These are phyloP conservation scores for Phoxinus dragarum DNA, from an alignment of 2,797 vertebrate genomes.

Conservation along the genomic window DNA sequence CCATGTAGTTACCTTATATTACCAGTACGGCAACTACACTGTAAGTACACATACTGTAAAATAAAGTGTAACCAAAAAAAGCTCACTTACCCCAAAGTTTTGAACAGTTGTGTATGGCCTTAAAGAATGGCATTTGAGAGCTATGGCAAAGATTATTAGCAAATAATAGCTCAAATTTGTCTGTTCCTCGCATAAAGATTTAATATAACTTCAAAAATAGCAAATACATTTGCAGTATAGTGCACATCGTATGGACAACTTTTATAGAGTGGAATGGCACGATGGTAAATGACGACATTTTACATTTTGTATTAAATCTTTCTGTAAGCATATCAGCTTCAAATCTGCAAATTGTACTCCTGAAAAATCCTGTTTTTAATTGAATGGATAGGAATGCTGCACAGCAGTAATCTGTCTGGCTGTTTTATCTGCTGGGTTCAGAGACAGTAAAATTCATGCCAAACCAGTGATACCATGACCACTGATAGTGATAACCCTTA, in stretches of 20 bases:
- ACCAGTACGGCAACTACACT: too few species aligned
- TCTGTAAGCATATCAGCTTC: neutral
- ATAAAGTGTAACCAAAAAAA: too few species aligned
- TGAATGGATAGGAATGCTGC: neutral
- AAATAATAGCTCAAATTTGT: neutral
- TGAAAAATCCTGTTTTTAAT: neutral
- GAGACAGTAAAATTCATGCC: neutral
- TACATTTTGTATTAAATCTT: neutral
- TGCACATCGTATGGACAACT: neutral
- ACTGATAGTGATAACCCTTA: conserved; percentile 36
- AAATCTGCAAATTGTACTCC: neutral
- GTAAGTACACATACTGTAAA: too few species aligned
- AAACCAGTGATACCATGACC: neutral
- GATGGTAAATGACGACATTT: neutral
- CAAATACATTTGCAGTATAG: neutral
- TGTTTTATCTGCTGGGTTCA: conserved; percentile 20
- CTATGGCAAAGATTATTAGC: neutral
- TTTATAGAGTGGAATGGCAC: neutral
- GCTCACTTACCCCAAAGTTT: neutral
- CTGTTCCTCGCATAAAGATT: neutral
- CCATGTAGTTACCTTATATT: too few species aligned
- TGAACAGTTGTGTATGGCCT: neutral
- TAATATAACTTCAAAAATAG: neutral
- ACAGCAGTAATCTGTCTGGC: neutral
- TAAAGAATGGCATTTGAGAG: neutral